Base-by-base conservation (phyloP, 2,113 vertebrate species). In the Conger conger region DNA sequence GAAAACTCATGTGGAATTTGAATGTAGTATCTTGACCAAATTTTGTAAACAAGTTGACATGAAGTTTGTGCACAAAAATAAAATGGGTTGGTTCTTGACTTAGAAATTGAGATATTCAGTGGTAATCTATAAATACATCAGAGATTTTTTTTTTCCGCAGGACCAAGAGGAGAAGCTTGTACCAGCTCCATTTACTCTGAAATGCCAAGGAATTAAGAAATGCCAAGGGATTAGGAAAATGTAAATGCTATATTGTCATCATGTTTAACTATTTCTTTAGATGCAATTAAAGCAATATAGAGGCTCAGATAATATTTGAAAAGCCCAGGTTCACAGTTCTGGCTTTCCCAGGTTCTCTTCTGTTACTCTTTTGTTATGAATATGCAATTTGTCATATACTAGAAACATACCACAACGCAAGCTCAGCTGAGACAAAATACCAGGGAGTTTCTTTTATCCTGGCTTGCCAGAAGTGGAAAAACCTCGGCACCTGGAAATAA, bases 131-230 rank as follows among this genome's bases (percentile, higher is more conserved):
- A n/a, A n/a, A n/a, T n/a, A n/a, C n/a, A n/a, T n/a, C n/a, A n/a
- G n/a, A n/a, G n/a, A n/a, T n/a, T n/a, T n/a, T n/a, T n/a, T n/a
- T 95, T 94, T 94, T 88, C 93, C 89, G 87, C 80, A 87, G 93
- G 93, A 89, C 90, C 89, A 53, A 79, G 80, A 87, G 80, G 33
- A 83, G 81, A 81, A 0, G 79, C 83, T 83, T 82, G 50, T 50
- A 45, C 79, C 88, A 84, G 88, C 84, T 85, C 81, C 93, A 90
- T 94, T 94, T 94, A 94, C 91, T 86, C 85, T 89, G 90, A 93
- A 93, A 93, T 89, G 87, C 89, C 91, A 91, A 84, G 81, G 88
- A 92, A 89, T 82, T 33, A 9, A 27, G 84, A 45, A n/a, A n/a
- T n/a, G n/a, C n/a, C n/a, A n/a, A n/a, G n/a, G n/a, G n/a, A n/a